Conservation (phyloP, 2,113 vertebrate species). For the Pagrus major region DNA sequence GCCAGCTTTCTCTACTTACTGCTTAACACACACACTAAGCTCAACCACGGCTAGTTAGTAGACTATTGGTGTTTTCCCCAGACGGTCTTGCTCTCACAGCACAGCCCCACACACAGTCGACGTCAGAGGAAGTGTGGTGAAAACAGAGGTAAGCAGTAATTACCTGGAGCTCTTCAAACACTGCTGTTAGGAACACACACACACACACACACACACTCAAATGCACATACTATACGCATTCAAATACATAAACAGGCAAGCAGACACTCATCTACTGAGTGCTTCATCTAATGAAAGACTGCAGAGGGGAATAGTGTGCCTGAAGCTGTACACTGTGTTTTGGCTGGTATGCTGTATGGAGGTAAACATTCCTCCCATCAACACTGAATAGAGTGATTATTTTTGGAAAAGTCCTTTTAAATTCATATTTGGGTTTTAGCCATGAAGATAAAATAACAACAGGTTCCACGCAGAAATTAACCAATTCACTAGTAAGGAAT, state of each 20-base stretch:
- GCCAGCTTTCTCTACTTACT: not conserved
- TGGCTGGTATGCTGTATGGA: not conserved
- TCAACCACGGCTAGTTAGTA: constrained; percentile 2
- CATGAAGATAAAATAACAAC: not conserved
- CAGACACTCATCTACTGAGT: not conserved
- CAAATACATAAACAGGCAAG: constrained; percentile 12
- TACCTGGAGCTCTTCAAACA: constrained; percentile 42
- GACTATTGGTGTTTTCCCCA: constrained; percentile 25
- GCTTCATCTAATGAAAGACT: constrained; percentile 18
- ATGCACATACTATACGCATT: not conserved
- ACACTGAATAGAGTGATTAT: not conserved
- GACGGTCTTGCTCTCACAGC: constrained; percentile 21
- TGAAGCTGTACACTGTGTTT: not conserved
- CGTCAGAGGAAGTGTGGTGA: constrained; percentile 22
- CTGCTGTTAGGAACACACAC: constrained; percentile 23
- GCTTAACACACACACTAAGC: constrained; percentile 9
- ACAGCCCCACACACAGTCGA: not conserved
- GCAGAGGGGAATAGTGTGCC: not conserved
- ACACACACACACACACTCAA: not conserved
- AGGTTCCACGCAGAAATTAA: not conserved
- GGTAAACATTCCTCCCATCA: not conserved
- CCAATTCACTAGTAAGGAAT: not conserved
- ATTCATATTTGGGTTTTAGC: not conserved
- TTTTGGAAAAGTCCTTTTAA: not conserved
- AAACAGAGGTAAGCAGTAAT: constrained; percentile 43